phyloP scores from a whole-genome alignment of 2,888 invertebrate species.

The Beris chalybata region DNA sequence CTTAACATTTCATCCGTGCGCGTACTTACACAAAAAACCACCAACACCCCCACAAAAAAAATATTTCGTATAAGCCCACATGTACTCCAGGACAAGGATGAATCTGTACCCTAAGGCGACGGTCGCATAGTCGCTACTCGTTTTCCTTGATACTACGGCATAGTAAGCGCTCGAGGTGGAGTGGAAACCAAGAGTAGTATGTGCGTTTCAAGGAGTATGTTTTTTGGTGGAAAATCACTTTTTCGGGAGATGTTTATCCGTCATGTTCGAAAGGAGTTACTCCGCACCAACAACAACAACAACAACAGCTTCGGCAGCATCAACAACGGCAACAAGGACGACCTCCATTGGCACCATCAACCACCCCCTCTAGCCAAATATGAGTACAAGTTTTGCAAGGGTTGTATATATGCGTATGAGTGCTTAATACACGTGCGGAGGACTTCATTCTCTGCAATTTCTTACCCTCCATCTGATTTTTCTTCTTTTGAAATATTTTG shows the following conservation, averaged over 20 bases:
- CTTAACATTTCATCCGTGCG: slow-evolving; percentile 38
- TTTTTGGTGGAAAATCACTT: slow-evolving; percentile 39
- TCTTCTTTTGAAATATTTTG: slow-evolving; percentile 3
- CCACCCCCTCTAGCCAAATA: slow-evolving; percentile 9
- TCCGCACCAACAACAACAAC: slow-evolving; percentile 13
- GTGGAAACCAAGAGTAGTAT: slow-evolving; percentile 18
- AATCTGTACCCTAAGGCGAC: slow-evolving; percentile 29
- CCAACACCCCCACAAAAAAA: slow-evolving; percentile 13
- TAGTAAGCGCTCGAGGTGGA: slow-evolving; percentile 10
- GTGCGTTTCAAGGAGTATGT: slow-evolving; percentile 32
- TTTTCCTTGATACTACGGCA: slow-evolving; percentile 11
- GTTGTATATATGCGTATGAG: slow-evolving; percentile 20
- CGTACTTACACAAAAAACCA: slow-evolving; percentile 36
- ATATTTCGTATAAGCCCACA: slow-evolving; percentile 32
- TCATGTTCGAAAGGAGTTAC: slow-evolving; percentile 38
- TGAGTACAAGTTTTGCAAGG: slow-evolving; percentile 15
- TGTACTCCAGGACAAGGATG: slow-evolving; percentile 31
- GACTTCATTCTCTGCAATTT: slow-evolving; percentile 11
- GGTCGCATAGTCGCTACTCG: slow-evolving; percentile 30
- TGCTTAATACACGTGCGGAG: slow-evolving; percentile 14
- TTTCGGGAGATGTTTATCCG: slow-evolving; percentile 38
- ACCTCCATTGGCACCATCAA: slow-evolving; percentile 10
- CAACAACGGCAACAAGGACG: background rate
- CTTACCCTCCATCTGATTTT: slow-evolving; percentile 5
- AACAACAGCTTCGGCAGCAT: background rate